Conservation (phyloP, 2,113 vertebrate species). For the Sclerurus mexicanus region DNA sequence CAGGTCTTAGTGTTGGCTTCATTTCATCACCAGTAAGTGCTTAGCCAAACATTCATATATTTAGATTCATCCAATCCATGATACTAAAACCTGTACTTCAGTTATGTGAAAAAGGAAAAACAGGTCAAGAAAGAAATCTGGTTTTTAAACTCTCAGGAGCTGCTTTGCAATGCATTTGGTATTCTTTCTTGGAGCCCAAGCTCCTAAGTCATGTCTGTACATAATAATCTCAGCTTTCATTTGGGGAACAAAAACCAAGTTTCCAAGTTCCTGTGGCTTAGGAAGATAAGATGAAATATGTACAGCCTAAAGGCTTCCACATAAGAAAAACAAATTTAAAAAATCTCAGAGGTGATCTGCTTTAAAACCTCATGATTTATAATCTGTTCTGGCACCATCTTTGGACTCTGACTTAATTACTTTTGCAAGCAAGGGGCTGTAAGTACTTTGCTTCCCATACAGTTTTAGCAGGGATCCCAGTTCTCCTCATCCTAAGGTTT, state of each 20-base stretch:
- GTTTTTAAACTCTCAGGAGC: background rate
- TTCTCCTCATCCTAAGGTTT: background rate
- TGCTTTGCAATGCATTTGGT: background rate
- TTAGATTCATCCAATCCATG: background rate
- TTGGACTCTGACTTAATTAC: background rate
- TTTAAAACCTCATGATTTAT: background rate
- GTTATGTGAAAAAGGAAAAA: background rate
- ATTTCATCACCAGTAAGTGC: background rate
- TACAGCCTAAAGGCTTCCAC: background rate
- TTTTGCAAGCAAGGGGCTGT: background rate
- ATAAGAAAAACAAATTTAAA: background rate
- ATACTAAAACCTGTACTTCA: background rate
- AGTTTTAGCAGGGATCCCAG: background rate
- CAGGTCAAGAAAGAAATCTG: background rate
- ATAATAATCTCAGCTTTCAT: background rate
- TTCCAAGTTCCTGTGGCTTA: background rate
- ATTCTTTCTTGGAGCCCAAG: background rate
- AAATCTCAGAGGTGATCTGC: background rate
- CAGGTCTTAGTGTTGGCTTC: background rate
- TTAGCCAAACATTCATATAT: background rate
- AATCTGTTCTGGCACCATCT: background rate
- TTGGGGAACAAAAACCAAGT: background rate
- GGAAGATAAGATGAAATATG: background rate
- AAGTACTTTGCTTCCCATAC: background rate
- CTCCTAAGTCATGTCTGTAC: background rate